phyloP scores from a whole-genome alignment of 1,140 invertebrate genomes.

The Apocrypta bakeri region DNA sequence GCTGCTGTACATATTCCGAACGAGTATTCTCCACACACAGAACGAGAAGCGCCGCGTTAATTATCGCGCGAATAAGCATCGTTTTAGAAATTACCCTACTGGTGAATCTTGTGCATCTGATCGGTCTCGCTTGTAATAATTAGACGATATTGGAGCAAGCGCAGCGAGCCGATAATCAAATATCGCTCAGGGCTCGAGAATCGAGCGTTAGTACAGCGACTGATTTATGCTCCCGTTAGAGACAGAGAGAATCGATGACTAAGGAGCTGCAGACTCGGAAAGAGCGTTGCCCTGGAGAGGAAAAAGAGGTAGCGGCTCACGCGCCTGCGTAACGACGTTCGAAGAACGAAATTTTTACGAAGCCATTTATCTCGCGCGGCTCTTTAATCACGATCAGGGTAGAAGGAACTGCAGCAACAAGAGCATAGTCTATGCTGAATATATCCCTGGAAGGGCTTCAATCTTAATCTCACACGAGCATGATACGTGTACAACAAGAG shows the following conservation, averaged over 20 bases:
- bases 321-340: slow-evolving; percentile 15
- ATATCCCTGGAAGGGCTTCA: slow-evolving; percentile 49
- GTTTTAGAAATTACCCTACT: too few relatives aligned
- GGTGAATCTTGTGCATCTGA: not conserved
- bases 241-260: not conserved
- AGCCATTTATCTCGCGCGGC: slow-evolving; percentile 54
- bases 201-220: not conserved
- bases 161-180: not conserved
- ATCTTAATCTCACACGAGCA: slow-evolving; percentile 59
- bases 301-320: not conserved
- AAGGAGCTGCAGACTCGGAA: not conserved
- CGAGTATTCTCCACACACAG: not conserved
- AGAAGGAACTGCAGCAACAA: not conserved
- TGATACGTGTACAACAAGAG: slow-evolving; percentile 54
- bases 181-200: slow-evolving; percentile 3
- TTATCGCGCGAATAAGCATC: not conserved
- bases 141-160: not conserved
- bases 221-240: slow-evolving; percentile 14
- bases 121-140: not conserved
- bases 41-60: not conserved
- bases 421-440: not conserved
- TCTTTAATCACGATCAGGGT: slow-evolving; percentile 49
- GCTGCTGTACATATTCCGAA: too few relatives aligned
- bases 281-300: not conserved
- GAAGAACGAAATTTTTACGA: slow-evolving; percentile 55